These are phyloP conservation scores for Protosalanx chinensis DNA, from an alignment of 2,797 vertebrate species.

Conservation along the genomic window DNA sequence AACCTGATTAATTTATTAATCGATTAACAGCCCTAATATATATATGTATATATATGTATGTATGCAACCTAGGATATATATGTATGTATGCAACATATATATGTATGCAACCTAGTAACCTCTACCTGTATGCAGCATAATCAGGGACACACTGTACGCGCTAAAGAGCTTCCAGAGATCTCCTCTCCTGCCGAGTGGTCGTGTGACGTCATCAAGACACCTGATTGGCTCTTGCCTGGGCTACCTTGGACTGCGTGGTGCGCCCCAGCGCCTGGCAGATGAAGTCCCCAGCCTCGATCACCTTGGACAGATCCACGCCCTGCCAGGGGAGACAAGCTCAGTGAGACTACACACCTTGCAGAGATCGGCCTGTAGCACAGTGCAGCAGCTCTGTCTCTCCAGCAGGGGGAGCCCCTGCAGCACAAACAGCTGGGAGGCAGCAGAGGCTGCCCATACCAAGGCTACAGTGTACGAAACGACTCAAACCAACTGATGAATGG, in stretches of 20 bases:
- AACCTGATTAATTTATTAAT: no score
- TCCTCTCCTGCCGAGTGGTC: conserved; percentile 6
- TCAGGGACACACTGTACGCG: conserved; percentile 19
- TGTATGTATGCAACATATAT: no score
- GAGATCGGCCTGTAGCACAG: conserved; percentile 11
- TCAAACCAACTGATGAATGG: no score
- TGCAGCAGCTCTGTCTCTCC: conserved; percentile 27
- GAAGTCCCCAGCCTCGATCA: conserved; percentile 86
- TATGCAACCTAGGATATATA: no score
- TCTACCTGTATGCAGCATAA: conserved; percentile 35
- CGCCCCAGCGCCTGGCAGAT: conserved; percentile 84
- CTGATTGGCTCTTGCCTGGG: conserved; percentile 70
- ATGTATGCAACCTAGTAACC: no score
- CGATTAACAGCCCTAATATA: no score
- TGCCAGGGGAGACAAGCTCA: conserved; percentile 50
- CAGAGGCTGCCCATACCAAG: conserved; percentile 28
- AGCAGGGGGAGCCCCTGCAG: conserved; percentile 73
- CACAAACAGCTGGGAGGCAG: conserved; percentile 54
- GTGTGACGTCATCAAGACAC: conserved; percentile 34
- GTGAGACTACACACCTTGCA: conserved; percentile 34
- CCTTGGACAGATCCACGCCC: conserved; percentile 86
- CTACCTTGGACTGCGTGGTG: conserved; percentile 89
- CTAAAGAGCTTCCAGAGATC: conserved; percentile 24
- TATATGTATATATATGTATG: no score
- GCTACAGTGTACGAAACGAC: conserved; percentile 16